Evolutionary conservation across 92 coral and sea anemone species (phyloP), one percentile per base, ranked within the genome.

Genomic region (Metridium senile): DNA sequence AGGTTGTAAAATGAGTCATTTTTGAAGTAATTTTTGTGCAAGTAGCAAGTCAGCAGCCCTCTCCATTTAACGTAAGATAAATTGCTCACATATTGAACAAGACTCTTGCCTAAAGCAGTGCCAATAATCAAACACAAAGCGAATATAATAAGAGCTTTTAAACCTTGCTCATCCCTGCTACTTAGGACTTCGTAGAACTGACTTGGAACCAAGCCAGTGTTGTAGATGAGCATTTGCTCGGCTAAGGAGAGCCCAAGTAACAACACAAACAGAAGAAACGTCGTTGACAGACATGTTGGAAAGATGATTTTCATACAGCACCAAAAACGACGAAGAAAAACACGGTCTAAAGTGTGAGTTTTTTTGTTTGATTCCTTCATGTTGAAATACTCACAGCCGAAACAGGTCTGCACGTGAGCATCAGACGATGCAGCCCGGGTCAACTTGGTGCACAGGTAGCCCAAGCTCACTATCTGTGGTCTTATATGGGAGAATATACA

Each of bases 131-230:
- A 51, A 35, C 83, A 61, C 21, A 88, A 74, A n/a, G 97, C 84
- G 39, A 77, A 25, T 29, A 89, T n/a, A 20, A 93, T 49, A 27
- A 93, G 81, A 6, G 84, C 68, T n/a, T 59, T 74, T 67, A 93
- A 92, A n/a, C 91, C 93, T 39, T 71, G 31, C 28, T 63, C 31
- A 75, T 92, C 97, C 83, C 81, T 87, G 54, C 80, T 89, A 0
- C 93, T 90, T 67, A 96, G 81, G 13, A 88, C 92, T 74, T 92
- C 97, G 78, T 89, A 87, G 72, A 79, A 96, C 70, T 81, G 89
- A 45, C 99, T 96, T 59, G 99, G 93, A 66, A 96, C 85, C 35
- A 96, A 86, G 10, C 99, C 99, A 72, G 93, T 87, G 80, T 93
- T 93, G 85, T 96, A 96, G 32, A 89, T 70, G 25, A 96, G 33